Percentiles rank a stretch among this genome's conserved stretches.
phyloP scores from a whole-genome alignment of 2,888 invertebrate genomes.

The Nephrocerus scutellatus region DNA sequence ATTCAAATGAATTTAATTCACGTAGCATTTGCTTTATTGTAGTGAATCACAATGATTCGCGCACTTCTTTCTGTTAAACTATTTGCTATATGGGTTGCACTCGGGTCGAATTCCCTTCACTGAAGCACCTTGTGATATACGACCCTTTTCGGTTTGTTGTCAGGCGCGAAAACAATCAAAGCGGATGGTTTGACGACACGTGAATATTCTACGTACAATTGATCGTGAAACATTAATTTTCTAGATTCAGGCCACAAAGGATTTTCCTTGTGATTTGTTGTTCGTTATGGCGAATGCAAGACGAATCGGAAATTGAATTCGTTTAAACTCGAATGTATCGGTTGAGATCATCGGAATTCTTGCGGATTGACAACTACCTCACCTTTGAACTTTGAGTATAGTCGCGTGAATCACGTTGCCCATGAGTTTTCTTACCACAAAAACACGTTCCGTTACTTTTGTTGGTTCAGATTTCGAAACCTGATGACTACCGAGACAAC shows the following conservation, averaged over 20 bases:
- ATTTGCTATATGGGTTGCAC: no score
- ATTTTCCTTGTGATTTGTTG: no score
- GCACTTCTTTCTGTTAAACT: no score
- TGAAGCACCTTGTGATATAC: no score
- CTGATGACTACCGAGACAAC: conserved; percentile 29
- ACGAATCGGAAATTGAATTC: conserved; percentile 33
- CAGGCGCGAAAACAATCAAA: conserved; percentile 8
- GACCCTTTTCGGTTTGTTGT: conserved; percentile 4
- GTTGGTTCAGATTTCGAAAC: conserved; percentile 28
- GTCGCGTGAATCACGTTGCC: conserved; percentile 28
- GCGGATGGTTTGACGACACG: conserved; percentile 10
- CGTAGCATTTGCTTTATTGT: no score
- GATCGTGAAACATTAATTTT: conserved; percentile 16
- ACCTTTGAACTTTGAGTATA: conserved; percentile 20
- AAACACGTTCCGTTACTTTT: conserved; percentile 27
- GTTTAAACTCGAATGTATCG: conserved; percentile 32
- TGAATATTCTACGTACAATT: conserved; percentile 3
- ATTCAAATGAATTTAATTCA: no score
- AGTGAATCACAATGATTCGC: no score
- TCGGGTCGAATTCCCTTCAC: no score
- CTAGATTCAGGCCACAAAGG: conserved; percentile 29
- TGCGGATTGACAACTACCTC: conserved; percentile 29
- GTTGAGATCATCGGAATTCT: conserved; percentile 25
- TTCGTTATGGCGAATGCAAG: no score
- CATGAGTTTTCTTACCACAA: conserved; percentile 27